Base-by-base conservation (phyloP, 1,140 invertebrate genomes). In the Sinonovacula constricta region DNA sequence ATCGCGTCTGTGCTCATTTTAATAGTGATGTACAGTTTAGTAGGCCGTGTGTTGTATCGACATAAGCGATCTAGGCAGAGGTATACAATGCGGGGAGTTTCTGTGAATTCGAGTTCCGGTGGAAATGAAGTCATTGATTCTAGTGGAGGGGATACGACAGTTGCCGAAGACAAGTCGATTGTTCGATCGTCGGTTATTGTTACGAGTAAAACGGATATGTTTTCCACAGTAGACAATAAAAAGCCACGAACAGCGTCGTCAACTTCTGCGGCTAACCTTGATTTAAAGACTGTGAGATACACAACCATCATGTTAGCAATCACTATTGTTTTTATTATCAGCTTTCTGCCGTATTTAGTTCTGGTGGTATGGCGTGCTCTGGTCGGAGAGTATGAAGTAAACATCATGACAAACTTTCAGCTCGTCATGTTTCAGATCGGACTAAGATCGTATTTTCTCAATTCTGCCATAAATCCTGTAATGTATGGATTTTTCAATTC, bases 401-500 rank as follows among this genome's bases (percentile, higher is more conserved):
- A 76, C 5, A 3, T 28, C 3, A 14, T 84, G 24, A 65, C 72
- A 0, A 60, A 79, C 18, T 28, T 39, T 10, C 62, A 60, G 63
- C 66, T 82, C 12, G 72, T 82, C 4, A 79, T 72, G 15, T 84
- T 82, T 63, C 79, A 82, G 54, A 79, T 84, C 39, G 77, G 77
- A 1, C 24, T 84, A 10, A 57, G 83, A 26, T 82, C 83, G 15
- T 84, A 81, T 67, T 69, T 84, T 7, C 65, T 84, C 2, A 84
- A 76, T 26, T 81, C 79, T 60, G 75, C 83, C 0, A 60, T 76
- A 10, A 84, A 84, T 56, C 83, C 83, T 0, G 28, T 84, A 2
- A 76, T 79, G 10, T 84, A 84, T 56, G 83, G 83, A 54, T 82
- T 84, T 51, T 69, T 82, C n/a, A 84, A 84, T 54, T 74, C 81